Base-by-base conservation (phyloP, 2,888 invertebrate genomes). In the Diplolepis rosae region DNA sequence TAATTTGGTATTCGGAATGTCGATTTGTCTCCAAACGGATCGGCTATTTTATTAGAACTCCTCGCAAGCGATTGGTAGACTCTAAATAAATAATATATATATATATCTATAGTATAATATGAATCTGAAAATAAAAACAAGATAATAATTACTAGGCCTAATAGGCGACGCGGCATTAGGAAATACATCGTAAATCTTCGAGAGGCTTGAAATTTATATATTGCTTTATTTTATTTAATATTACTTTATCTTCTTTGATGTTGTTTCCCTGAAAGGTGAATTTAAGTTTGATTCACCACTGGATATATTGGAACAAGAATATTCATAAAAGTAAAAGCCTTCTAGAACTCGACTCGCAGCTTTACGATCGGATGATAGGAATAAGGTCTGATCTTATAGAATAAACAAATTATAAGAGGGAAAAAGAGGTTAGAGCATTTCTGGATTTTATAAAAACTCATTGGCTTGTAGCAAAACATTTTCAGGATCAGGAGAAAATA, bases 101-200 rank as follows among this genome's bases (percentile, higher is more conserved):
- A n/a, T n/a, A n/a, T n/a, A n/a, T n/a, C n/a, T n/a, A n/a, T 80
- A 73, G 81, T 79, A 80, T 78, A 79, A 82, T 81, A 75, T 78
- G 82, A 79, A 82, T 79, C 73, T 80, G 76, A 51, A 79, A 76
- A 77, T 74, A 75, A 81, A 78, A 77, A 79, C 77, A 72, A 76
- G 73, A 76, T 73, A 73, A 76, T 73, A 73, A 82, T 85, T 76
- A 85, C 87, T 88, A 88, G 88, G 88, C 88, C 88, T 88, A 88
- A 87, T 76, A 80, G 85, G 85, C 84, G 85, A 84, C 83, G 82
- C 87, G 85, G 85, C 77, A 77, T 78, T 72, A 45, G 69, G 52
- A 70, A 35, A 39, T 27, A n/a, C 39, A 61, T 61, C 39, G n/a
- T 1, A 24, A 22, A 35, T 6, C 13, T 24, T 35, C 35, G 9